phyloP scores from a whole-genome alignment of 2,888 invertebrate genomes.

The Cephus pulcher region DNA sequence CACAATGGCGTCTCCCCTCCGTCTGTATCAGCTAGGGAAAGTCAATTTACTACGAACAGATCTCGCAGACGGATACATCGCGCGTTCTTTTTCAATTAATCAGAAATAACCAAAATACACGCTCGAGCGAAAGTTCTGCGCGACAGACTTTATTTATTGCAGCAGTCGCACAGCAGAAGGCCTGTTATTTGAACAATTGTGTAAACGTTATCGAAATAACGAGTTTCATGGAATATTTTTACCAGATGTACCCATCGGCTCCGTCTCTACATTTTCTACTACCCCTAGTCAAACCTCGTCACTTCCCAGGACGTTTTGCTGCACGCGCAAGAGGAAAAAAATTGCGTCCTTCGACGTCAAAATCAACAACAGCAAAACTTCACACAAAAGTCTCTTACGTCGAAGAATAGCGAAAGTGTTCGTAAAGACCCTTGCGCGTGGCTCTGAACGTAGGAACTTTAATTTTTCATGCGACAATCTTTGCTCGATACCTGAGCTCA shows the following conservation, averaged over 20 bases:
- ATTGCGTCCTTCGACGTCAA: too few species aligned
- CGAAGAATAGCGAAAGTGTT: neutral
- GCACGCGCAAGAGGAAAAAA: too few species aligned
- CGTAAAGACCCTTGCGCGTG: neutral
- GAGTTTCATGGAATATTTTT: too few species aligned
- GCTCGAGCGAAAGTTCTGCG: constrained; percentile 33
- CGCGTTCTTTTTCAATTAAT: constrained; percentile 31
- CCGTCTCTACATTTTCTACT: too few species aligned
- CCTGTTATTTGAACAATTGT: neutral
- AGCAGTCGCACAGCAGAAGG: neutral
- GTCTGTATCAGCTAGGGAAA: neutral
- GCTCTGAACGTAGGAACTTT: too few species aligned
- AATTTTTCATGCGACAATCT: too few species aligned
- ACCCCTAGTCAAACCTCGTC: too few species aligned
- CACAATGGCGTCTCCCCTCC: neutral
- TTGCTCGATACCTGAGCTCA: neutral
- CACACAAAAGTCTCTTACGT: neutral
- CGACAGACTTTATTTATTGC: constrained; percentile 50
- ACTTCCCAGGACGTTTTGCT: too few species aligned
- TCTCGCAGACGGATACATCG: neutral
- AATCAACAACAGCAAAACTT: too few species aligned
- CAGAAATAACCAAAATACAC: constrained; percentile 46
- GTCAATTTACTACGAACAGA: neutral
- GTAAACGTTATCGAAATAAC: too few species aligned
- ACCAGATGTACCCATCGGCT: too few species aligned